Base-by-base conservation (phyloP, 1,140 invertebrate species). In the Mycetomoellerius zeteki region DNA sequence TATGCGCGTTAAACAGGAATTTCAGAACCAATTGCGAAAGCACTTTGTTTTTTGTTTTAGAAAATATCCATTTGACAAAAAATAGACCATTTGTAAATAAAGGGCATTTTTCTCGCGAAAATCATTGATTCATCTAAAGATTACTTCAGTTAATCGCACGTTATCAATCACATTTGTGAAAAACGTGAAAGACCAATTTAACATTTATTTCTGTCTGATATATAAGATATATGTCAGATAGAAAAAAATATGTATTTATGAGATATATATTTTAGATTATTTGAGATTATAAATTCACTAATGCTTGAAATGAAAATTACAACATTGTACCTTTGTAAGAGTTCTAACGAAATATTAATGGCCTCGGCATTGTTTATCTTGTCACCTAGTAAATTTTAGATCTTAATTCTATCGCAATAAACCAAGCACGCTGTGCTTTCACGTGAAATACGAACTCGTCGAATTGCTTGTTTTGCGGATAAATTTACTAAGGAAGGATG, bases 381-480 rank as follows among this genome's bases (percentile, higher is more conserved):
- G 69, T 84, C 80, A 33, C 80, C 54, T 84, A 60, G 54, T 84
- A 75, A 84, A 84, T 84, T 84, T 75, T 52, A 84, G 37, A 37
- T 84, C 80, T 84, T 75, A 84, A 84, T 84, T 60, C 54, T 73
- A 60, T 75, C 69, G 69, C 80, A 75, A 60, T 73, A 64, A 56
- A 84, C 24, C 54, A 14, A 75, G 80, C 30, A 58, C 54, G 14
- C 37, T 60, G 24, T 71, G 24, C 52, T 82, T 82, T 14, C 67
- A 82, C 80, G 69, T 62, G 69, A 84, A 84, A 84, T 84, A 84
- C 80, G 80, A 84, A 82, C 69, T 84, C 69, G 54, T 84, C 80
- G 80, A 84, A 84, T 84, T 84, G 69, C 69, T 84, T 75, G 80
- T 84, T 75, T 84, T 84, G 71, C 69, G 80, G 80, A 84, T 84